Base-by-base conservation (phyloP, 2,888 invertebrate species). In the Auanema freiburgensis region DNA sequence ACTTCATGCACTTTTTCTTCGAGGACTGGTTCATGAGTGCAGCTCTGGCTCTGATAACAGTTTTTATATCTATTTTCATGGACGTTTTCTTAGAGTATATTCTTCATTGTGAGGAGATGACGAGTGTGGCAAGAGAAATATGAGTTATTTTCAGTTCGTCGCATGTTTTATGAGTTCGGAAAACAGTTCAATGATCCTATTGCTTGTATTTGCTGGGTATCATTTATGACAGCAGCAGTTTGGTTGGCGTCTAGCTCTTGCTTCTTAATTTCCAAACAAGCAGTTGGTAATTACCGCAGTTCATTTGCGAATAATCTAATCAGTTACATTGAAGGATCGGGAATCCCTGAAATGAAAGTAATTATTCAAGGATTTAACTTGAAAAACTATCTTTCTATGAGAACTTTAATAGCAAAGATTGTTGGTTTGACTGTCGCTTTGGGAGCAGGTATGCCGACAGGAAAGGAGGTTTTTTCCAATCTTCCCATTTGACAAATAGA, bases 291-390 rank as follows among this genome's bases (percentile, higher is more conserved):
- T 66, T 60, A 5, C 4, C 21, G 6, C 10, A 18, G 3, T 46
- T 21, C 21, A 21, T 18, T 43, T 24, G 5, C 33, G 33, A 16
- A 18, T 10, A 25, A 54, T 1, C 16, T 46, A 8, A 52, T 23
- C 8, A 11, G 46, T 46, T 16, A 14, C 43, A 18, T 46, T 52
- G 18, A 44, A 76, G 94, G 96, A 75, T 96, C 96, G 57, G 96
- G 96, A 66, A 96, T 97, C 82, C 97, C 96, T 52, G 97, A 97
- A 87, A 96, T 97, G 93, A 97, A 97, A 88, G 96, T 96, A 2
- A 95, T 96, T 70, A 79, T 87, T 46, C 88, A 96, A 74, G 97
- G 97, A 50, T 96, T 97, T 6, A 92, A 93, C 53, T 87, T 97
- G 65, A 96, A 97, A 86, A 96, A 96, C 85, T 97, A 95, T 86